Evolutionary conservation across 2,113 vertebrate species (phyloP).

Genomic region (Caloenas nicobarica): DNA sequence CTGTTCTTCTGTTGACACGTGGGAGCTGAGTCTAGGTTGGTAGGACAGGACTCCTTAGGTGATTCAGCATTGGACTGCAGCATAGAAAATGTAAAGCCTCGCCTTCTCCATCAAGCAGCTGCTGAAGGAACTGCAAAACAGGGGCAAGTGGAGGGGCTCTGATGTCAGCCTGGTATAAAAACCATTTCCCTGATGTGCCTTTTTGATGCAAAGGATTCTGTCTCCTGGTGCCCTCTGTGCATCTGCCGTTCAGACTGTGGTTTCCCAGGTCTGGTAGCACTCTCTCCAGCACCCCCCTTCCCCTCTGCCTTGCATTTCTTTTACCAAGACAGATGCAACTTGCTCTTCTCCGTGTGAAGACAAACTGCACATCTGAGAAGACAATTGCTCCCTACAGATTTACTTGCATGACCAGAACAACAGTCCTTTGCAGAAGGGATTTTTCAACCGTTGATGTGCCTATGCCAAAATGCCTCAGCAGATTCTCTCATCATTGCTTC

Average conservation of each 20-base stretch:
- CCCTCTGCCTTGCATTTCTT: neutral
- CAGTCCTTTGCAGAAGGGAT: neutral
- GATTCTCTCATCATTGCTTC: neutral
- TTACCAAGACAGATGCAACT: neutral
- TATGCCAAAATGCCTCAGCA: neutral
- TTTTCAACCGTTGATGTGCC: neutral
- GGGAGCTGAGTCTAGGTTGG: neutral
- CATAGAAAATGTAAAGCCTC: neutral
- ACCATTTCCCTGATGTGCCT: fast-evolving
- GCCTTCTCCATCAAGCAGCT: neutral
- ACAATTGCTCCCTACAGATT: neutral
- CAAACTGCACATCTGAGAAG: neutral
- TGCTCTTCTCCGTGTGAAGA: neutral
- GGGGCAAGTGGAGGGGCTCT: neutral
- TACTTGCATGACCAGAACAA: neutral
- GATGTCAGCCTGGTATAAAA: neutral
- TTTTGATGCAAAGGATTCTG: neutral
- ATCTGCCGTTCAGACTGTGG: neutral
- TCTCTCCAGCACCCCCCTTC: neutral
- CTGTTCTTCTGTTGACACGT: neutral
- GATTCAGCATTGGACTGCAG: neutral
- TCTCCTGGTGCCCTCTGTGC: neutral
- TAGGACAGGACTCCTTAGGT: neutral
- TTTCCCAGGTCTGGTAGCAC: neutral
- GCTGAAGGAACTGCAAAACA: neutral